These are phyloP conservation scores for Pristionchus entomophagus DNA, from an alignment of 2,888 invertebrate species.

Conservation along the genomic window DNA sequence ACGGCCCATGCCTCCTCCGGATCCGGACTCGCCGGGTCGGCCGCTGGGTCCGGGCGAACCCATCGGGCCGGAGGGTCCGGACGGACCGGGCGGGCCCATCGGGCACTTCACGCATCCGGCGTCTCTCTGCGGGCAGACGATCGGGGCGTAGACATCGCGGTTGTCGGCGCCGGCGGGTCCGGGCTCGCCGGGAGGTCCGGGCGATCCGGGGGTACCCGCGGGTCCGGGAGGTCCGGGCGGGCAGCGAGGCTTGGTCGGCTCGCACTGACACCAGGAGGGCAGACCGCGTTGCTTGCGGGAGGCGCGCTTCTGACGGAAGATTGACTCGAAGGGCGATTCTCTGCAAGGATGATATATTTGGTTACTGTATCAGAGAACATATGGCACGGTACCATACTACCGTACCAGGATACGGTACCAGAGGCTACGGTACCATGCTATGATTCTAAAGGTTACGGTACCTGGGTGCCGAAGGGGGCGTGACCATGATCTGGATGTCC, in stretches of 20 bases:
- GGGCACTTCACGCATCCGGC: slow-evolving; percentile 70
- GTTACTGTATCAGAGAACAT: not conserved
- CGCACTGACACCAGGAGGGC: slow-evolving; percentile 63
- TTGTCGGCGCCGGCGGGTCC: slow-evolving; percentile 32
- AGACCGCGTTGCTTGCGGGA: slow-evolving; percentile 60
- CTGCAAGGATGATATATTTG: not conserved
- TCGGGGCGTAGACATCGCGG: slow-evolving; percentile 59
- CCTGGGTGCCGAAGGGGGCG: slow-evolving; percentile 71
- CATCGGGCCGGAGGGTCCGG: slow-evolving; percentile 61
- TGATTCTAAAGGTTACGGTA: too few species aligned
- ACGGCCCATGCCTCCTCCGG: slow-evolving; percentile 60
- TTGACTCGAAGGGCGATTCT: slow-evolving; percentile 66
- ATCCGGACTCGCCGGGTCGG: slow-evolving; percentile 65
- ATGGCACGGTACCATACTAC: too few species aligned
- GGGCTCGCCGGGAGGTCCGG: slow-evolving; percentile 60
- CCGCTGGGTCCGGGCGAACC: slow-evolving; percentile 67
- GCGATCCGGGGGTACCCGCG: slow-evolving; percentile 57
- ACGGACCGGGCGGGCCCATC: slow-evolving; percentile 62
- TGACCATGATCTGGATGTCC: slow-evolving; percentile 72
- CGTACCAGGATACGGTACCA: too few species aligned
- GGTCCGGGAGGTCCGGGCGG: slow-evolving; percentile 66
- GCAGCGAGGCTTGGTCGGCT: slow-evolving; percentile 67
- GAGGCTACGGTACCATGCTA: too few species aligned
- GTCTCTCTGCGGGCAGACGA: slow-evolving; percentile 61
- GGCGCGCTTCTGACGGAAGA: slow-evolving; percentile 72